Base-by-base conservation (phyloP, 2,113 vertebrate genomes). In the Menura novaehollandiae region DNA sequence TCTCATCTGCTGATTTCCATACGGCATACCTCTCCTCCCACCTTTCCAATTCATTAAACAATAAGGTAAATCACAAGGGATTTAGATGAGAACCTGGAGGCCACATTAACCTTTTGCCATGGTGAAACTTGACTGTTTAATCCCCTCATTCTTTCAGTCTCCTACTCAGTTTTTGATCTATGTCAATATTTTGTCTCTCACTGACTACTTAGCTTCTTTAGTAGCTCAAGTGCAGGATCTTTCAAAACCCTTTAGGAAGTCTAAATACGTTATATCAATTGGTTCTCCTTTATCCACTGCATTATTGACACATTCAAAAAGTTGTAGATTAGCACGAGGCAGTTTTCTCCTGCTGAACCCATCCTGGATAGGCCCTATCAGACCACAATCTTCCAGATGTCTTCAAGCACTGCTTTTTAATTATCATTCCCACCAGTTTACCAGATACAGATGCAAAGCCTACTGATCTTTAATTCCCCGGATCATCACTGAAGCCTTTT, bases 131-230 rank as follows among this genome's bases (percentile, higher is more conserved):
- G 58, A 30, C 86, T 92, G 66, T 91, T 96, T 96, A 92, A 96
- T 93, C 91, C 84, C 84, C 20, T 92, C 69, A 78, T 95, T 89
- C 90, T 96, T 96, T 82, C 80, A 76, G 86, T 87, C 91, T 92
- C 83, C 80, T 72, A 79, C 56, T 91, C 95, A 58, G 88, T 82
- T 95, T 91, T 96, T 96, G 86, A 96, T 94, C 86, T 89, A 62
- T 93, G 91, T 93, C 96, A 94, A 75, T 94, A 97, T 95, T 96
- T 94, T 89, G 77, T 92, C 86, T 94, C 88, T 96, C 73, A 51
- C 76, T 46, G 84, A 93, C 91, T 95, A 52, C 93, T 93, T 78
- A 87, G 80, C 69, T 94, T 86, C 92, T 92, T 92, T 43, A 87
- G 68, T n/a, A 92, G 86, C 81, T 92, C 93, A 87, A 75, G 33